phyloP scores from a whole-genome alignment of 2,113 vertebrate species.

The Sus scrofa region T2T-Sscrofa CM000816.6:9300001-9300500 shows the following conservation, averaged over 20 bases:
- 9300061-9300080: background rate
- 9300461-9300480: background rate
- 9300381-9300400: background rate
- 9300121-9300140: background rate
- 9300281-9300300: background rate
- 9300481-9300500: background rate
- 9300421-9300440: background rate
- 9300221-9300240: background rate
- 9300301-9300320: background rate
- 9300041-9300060: conserved; percentile 6
- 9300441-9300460: background rate
- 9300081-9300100: conserved; percentile 70
- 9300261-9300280: background rate
- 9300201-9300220: background rate
- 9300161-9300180: background rate
- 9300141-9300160: background rate
- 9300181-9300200: background rate
- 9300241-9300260: background rate
- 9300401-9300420: background rate
- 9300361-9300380: rapidly evolving
- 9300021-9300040: background rate
- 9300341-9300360: background rate
- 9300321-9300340: rapidly evolving
- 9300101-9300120: conserved; percentile 32
- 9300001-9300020: background rate